A percentile compares a stretch with the other conserved stretches of the same genome.
phyloP scores from a whole-genome alignment of 2,888 invertebrate genomes.

The Hydropsyche betteni region DNA sequence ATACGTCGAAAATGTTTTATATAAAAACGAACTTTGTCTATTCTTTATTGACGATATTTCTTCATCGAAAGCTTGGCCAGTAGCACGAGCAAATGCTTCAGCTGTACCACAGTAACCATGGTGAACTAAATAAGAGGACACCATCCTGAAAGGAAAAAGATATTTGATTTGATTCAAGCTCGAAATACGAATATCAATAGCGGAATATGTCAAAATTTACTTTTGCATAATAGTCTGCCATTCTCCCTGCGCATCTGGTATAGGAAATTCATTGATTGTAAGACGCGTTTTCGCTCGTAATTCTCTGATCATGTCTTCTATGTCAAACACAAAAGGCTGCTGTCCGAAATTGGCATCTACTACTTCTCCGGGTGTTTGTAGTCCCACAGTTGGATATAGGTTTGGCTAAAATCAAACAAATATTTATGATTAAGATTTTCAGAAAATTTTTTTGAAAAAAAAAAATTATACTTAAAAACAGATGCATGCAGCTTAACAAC shows the following conservation, averaged over 20 bases:
- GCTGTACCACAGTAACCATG: conserved; percentile 97
- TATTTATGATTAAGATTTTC: background rate
- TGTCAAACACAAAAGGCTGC: conserved; percentile 96
- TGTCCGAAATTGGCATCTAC: conserved; percentile 99
- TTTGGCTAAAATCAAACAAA: conserved; percentile 74
- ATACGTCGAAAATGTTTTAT: background rate
- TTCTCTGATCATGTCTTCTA: conserved; percentile 96
- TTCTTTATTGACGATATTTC: conserved; percentile 94
- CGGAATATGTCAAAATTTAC: conserved; percentile 62
- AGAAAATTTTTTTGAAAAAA: background rate
- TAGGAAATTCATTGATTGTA: conserved; percentile 87
- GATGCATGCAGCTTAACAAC: background rate
- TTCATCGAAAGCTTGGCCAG: conserved; percentile 90
- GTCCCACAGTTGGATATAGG: conserved; percentile 96
- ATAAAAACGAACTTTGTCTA: conserved; percentile 83
- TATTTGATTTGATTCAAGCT: background rate
- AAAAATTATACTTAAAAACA: background rate
- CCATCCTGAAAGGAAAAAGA: conserved; percentile 76
- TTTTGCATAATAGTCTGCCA: conserved; percentile 93
- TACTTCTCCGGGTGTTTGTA: conserved; percentile 98
- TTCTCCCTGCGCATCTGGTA: conserved; percentile 86
- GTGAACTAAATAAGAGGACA: conserved; percentile 96
- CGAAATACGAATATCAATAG: background rate
- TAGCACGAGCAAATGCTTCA: conserved; percentile 91
- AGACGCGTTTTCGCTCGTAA: conserved; percentile 82